phyloP scores from a whole-genome alignment of 2,888 invertebrate genomes.

The Lasius platythorax region DNA sequence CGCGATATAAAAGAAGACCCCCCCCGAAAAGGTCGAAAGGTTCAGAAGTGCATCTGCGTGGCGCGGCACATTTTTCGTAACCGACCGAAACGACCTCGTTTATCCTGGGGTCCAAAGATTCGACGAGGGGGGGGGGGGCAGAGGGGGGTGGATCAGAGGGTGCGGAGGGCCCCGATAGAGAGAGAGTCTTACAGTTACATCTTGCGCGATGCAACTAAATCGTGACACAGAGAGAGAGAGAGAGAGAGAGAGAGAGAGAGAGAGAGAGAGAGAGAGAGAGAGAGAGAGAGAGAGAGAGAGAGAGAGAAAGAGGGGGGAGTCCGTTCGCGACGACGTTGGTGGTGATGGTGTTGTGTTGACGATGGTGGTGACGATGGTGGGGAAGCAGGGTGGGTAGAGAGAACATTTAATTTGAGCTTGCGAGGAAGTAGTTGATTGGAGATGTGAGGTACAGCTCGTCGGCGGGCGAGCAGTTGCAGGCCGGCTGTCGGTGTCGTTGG shows the following conservation, averaged over 20 bases:
- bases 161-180: slow-evolving; percentile 22
- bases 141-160: not conserved
- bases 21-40: slow-evolving; percentile 9
- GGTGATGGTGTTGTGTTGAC: not conserved
- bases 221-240: slow-evolving; percentile 52
- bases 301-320: slow-evolving; percentile 51
- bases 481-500: slow-evolving; percentile 64
- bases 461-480: slow-evolving; percentile 62
- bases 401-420: slow-evolving; percentile 85
- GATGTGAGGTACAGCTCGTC: slow-evolving; percentile 71
- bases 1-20: not conserved
- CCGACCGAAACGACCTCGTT: slow-evolving; percentile 33
- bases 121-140: not conserved
- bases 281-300: slow-evolving; percentile 38
- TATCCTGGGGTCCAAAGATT: slow-evolving; percentile 6
- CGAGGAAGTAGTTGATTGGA: slow-evolving; percentile 86
- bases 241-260: slow-evolving; percentile 35
- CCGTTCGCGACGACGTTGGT: slow-evolving; percentile 36
- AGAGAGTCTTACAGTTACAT: not conserved
- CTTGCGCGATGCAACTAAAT: slow-evolving; percentile 53
- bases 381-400: slow-evolving; percentile 75
- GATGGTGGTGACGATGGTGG: slow-evolving; percentile 48
- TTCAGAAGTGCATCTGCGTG: slow-evolving; percentile 29
- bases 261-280: slow-evolving; percentile 52
- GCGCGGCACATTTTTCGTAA: slow-evolving; percentile 22